Conservation (phyloP, 2,888 invertebrate genomes). For the Clunio marinus region DNA sequence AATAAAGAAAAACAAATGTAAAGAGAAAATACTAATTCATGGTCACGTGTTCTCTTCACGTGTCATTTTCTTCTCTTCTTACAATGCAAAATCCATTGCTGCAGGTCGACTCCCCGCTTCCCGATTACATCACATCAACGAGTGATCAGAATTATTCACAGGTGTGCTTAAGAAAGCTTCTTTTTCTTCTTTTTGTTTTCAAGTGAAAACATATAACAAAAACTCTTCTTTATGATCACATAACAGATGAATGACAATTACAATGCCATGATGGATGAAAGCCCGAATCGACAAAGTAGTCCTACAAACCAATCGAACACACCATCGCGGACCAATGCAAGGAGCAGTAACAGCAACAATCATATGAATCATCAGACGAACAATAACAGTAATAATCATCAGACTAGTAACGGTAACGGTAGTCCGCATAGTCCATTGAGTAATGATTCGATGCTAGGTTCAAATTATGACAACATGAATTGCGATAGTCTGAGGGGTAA, state of each 20-base stretch:
- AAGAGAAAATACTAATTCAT: conserved; percentile 5
- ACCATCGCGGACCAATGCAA: conserved; percentile 20
- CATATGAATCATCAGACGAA: conserved; percentile 9
- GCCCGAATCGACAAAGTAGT: conserved; percentile 35
- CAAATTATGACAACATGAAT: conserved; percentile 7
- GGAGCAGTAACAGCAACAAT: background rate
- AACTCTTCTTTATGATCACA: background rate
- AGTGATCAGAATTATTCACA: conserved; percentile 36
- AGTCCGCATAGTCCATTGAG: conserved; percentile 27
- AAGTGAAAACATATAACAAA: too few relatives aligned
- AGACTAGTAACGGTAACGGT: conserved; percentile 15
- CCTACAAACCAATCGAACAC: conserved; percentile 20
- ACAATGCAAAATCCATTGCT: background rate
- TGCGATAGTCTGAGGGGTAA: background rate
- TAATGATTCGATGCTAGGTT: conserved; percentile 23
- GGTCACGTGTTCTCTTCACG: background rate
- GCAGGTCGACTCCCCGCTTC: conserved; percentile 33
- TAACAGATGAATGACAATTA: conserved; percentile 27
- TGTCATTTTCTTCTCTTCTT: background rate
- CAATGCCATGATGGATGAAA: conserved; percentile 31
- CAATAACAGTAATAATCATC: background rate
- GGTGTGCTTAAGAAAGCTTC: conserved; percentile 26
- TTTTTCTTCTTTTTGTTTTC: too few relatives aligned
- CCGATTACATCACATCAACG: conserved; percentile 31
- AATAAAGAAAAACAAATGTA: too few relatives aligned